Evolutionary conservation across 2,888 invertebrate species (phyloP), one percentile per base, ranked within the genome.

Genomic region (Mesochorus sp.): DNA sequence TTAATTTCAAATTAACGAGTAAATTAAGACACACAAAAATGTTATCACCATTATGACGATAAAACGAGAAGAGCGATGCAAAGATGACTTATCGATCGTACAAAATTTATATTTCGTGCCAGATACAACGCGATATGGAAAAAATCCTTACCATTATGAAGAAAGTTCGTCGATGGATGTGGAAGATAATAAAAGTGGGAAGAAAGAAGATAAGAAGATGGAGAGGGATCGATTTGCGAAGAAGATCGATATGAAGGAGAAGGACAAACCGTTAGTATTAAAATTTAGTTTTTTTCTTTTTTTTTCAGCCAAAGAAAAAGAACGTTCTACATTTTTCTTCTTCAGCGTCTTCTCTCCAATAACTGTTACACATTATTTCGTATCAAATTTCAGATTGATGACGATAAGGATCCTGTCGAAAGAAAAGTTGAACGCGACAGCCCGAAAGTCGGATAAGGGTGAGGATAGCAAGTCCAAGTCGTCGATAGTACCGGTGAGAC

Each of bases 391-490:
- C 81, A 91, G 91, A 80, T 86, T 85, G 21, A 84, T 90, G 82
- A 91, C 90, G 83, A 91, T 91, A 47, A 89, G 90, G 5, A 90
- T 91, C 17, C 49, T 91, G 28, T 89, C 90, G 3, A 91, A 89
- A 80, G 90, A 91, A 21, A 91, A 88, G 73, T 76, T 89, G 75
- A 90, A 85, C 59, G 64, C n/a, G n/a, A n/a, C n/a, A n/a, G n/a
- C 82, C 0, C 84, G 85, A 24, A 89, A 87, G 44, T 53, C 83
- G 0, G 84, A 85, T 0, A 86, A 87, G 53, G 59, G 53, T 31
- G 87, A 87, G 4, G 90, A 89, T 83, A 84, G 80, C 80, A 68
- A 74, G 70, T 83, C 68, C 79, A 84, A 86, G 62, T 81, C 80
- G 21, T 78, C 82, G 2, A n/a, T n/a, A n/a, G 81, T 80, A 44